Percentiles rank a stretch among this genome's conserved stretches.
Evolutionary conservation across 1,140 invertebrate species (phyloP).

Genomic region (Monochamus saltuarius): DNA sequence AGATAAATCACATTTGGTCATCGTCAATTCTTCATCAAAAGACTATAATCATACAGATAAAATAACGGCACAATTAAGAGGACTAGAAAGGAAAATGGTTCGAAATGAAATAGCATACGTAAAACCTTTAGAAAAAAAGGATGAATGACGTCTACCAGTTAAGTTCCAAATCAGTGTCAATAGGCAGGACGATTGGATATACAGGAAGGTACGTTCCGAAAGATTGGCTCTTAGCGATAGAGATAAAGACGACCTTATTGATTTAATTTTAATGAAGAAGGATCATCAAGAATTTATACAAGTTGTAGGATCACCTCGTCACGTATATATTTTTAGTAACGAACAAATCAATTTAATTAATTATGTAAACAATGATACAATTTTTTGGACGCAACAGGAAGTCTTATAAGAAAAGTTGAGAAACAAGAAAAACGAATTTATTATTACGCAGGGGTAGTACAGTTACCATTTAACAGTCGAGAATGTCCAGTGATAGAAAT

Average conservation of each 20-base stretch:
- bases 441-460: slow-evolving; percentile 1
- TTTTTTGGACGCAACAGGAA: slow-evolving; percentile 3
- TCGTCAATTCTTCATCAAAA: too few species aligned
- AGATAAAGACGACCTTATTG: neutral
- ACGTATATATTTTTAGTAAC: slow-evolving; percentile 1
- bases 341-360: neutral
- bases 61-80: neutral
- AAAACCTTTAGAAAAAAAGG: neutral
- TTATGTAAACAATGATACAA: neutral
- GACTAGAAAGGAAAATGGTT: neutral
- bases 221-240: neutral
- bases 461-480: neutral
- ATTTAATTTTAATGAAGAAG: slow-evolving; percentile 3
- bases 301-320: neutral
- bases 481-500: slow-evolving; percentile 2
- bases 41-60: too few species aligned
- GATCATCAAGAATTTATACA: neutral
- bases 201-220: neutral
- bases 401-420: neutral
- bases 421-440: neutral
- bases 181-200: neutral
- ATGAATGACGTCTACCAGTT: slow-evolving; percentile 1
- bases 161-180: neutral
- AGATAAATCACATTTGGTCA: too few species aligned
- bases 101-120: neutral